These are phyloP conservation scores for Phaenicophaeus curvirostris DNA, from an alignment of 2,797 vertebrate genomes.

Conservation along the genomic window DNA sequence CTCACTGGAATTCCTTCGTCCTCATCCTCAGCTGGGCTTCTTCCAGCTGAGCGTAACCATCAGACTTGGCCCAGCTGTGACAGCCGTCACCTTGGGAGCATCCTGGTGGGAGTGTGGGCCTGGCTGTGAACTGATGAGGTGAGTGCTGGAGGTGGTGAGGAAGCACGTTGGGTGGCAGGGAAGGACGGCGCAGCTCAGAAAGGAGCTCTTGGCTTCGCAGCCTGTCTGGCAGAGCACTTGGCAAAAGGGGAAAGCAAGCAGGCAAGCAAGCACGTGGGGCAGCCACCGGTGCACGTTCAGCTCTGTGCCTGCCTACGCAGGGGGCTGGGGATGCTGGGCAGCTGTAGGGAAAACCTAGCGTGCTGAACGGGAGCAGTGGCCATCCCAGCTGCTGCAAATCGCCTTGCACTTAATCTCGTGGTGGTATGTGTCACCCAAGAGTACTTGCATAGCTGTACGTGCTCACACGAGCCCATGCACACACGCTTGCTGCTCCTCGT, in stretches of 20 bases:
- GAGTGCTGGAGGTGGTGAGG: background rate
- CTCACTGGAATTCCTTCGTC: background rate
- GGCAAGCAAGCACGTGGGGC: background rate
- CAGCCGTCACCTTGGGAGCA: constrained; percentile 23
- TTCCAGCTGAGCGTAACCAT: constrained; percentile 59
- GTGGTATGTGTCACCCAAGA: background rate
- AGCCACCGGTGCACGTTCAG: background rate
- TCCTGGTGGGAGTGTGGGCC: background rate
- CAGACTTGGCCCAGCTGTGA: constrained; percentile 57
- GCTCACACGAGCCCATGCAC: fast-evolving
- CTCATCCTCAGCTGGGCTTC: constrained; percentile 55
- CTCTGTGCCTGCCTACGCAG: background rate
- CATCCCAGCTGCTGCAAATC: background rate
- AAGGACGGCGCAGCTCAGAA: background rate
- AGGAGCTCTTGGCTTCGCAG: background rate
- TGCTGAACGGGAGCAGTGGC: fast-evolving
- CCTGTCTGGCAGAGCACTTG: background rate
- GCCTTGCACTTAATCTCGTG: fast-evolving
- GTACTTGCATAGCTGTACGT: fast-evolving
- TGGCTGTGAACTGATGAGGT: background rate
- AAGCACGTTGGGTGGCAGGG: background rate
- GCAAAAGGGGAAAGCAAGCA: background rate
- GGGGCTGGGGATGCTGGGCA: background rate
- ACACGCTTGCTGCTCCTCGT: fast-evolving
- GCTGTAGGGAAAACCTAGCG: background rate